A percentile compares a stretch with the other conserved stretches of the same genome.
phyloP scores from a whole-genome alignment of 1,140 invertebrate species.

The Wasmannia auropunctata region DNA sequence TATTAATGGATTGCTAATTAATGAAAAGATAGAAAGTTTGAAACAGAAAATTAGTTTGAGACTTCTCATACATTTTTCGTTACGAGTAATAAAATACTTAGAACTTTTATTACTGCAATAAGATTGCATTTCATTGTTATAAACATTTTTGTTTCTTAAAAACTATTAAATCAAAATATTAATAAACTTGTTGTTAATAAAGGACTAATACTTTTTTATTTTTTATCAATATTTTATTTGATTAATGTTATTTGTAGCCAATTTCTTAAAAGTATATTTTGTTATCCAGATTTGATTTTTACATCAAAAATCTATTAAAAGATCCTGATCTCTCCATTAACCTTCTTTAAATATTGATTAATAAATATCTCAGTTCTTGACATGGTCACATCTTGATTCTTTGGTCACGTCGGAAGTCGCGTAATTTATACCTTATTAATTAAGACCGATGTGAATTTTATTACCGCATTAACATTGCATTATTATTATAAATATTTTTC shows the following conservation, averaged over 20 bases:
- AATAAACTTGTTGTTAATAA: not conserved
- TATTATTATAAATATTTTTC: no score
- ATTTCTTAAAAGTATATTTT: no score
- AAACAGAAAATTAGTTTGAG: slow-evolving; percentile 12
- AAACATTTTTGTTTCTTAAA: not conserved
- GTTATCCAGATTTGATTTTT: no score
- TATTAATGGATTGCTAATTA: slow-evolving; percentile 29
- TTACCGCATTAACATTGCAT: no score
- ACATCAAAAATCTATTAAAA: not conserved
- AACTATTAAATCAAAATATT: no score
- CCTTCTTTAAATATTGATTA: slow-evolving; percentile 16
- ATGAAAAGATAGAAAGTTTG: slow-evolving; percentile 1
- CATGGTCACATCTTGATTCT: no score
- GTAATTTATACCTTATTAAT: no score
- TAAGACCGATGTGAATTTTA: no score
- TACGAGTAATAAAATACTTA: slow-evolving; percentile 5
- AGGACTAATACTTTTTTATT: not conserved
- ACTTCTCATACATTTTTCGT: slow-evolving; percentile 9
- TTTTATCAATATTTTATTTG: not conserved
- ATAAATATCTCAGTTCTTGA: not conserved
- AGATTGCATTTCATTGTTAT: not conserved
- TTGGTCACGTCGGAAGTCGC: no score
- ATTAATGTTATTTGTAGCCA: not conserved
- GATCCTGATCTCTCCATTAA: not conserved
- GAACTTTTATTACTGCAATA: not conserved